Evolutionary conservation across 2,113 vertebrate species (phyloP), one percentile per base, ranked within the genome.

Genomic region (Casuarius casuarius): DNA sequence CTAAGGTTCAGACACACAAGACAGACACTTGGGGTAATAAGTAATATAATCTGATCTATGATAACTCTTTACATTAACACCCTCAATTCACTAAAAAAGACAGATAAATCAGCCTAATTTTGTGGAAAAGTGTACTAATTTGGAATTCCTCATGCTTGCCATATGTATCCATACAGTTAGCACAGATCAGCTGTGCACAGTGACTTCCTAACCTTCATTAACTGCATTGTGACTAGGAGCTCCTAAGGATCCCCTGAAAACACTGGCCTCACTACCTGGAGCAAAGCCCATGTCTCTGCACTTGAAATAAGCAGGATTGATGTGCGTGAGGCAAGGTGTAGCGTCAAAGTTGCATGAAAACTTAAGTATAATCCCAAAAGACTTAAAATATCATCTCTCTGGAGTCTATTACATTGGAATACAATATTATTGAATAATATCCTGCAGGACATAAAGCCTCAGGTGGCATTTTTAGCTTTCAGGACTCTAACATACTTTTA

Each of bases 221-320:
- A 22, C 52, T 1, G 5, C 28, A 3, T n/a, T 2, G 42, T 71
- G 35, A 19, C 17, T 48, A 44, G n/a, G 22, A 40, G n/a, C 22
- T 16, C 15, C 44, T 48, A 48, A 48, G 46, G 46, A 19, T 44
- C 38, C 40, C 42, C 18, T 42, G 40, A 66, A 66, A 44, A 66
- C 42, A 16, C 40, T 17, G 33, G 17, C 28, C 48, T 65, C 49
- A 5, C 7, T 29, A 5, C 5, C 0, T 2, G 28, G 48, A 38
- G 58, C 56, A 72, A n/a, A 38, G 26, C 26, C 38, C 1, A 0
- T 8, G 25, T 38, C 2, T 1, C 65, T 25, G 46, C 46, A 8
- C 51, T 58, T 46, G 52, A 26, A 17, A 59, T 38, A 38, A 51
- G 29, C 31, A 29, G 75, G 20, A 10, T 25, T 31, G 46, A 12